Evolutionary conservation across 2,888 invertebrate species (phyloP), one percentile per base, ranked within the genome.

Genomic region (Hanleya hanleyi): DNA sequence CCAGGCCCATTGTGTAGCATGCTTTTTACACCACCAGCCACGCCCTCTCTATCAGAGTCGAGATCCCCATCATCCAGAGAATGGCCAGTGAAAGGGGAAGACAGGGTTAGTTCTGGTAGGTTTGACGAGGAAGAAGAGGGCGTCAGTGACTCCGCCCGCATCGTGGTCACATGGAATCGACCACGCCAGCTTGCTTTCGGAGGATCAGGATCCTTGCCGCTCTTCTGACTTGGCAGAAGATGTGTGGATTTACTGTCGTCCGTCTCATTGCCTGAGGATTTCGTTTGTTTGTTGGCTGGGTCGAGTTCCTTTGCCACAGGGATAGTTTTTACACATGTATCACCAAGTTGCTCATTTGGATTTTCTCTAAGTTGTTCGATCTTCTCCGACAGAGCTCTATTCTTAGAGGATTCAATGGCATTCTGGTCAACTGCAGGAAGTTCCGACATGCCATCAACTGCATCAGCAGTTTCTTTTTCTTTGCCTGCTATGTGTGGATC

Each of bases 91-190:
- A 32, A 32, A 15, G 12, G 26, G 29, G 57, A 57, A 57, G 57
- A 57, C 22, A 47, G 22, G 22, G 47, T 22, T 15, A 57, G 57
- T 29, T 22, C 57, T 57, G 57, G 57, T 22, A 57, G 57, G 32
- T 57, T 57, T 22, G 29, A 57, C 12, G 29, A 22, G 29, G 57
- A 57, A 57, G 22, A 29, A 57, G 57, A 57, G 29, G 57, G 57
- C 29, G 57, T 57, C 32, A 57, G 57, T 29, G 57, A 57, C 26
- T 57, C 57, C 29, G 79, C 82, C 50, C 74, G 47, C 33, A 85
- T 78, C 69, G 77, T 83, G 38, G 82, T 82, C 41, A 86, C 84
- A 75, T 82, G 81, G 68, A 85, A 86, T 65, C 86, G 74, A 36
- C 84, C 83, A 36, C 62, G 65, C 70, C 38, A 18, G 29, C 22